Evolutionary conservation across 2,113 vertebrate genomes (phyloP).

Genomic region (Clarias batrachus): DNA sequence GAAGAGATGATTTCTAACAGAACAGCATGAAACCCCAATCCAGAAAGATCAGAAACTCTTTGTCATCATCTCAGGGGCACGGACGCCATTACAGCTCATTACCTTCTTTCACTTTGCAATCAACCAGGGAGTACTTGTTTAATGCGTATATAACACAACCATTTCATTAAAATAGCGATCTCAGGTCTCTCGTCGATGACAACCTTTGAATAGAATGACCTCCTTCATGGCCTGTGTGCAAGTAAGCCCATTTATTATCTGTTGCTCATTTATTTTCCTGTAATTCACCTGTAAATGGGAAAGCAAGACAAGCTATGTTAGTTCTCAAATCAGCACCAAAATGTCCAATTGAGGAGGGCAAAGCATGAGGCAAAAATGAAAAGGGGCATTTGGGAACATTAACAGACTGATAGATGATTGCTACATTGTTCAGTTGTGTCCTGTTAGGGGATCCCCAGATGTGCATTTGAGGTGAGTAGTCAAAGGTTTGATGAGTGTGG

Average conservation of each 20-base stretch:
- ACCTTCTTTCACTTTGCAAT: background rate
- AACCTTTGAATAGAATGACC: background rate
- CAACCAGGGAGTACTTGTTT: background rate
- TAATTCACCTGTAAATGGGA: conserved; percentile 9
- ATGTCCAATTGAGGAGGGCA: background rate
- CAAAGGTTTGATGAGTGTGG: conserved; percentile 55
- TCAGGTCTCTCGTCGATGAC: background rate
- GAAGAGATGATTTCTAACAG: conserved; percentile 10
- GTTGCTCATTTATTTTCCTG: conserved; percentile 19
- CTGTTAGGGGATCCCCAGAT: conserved; percentile 51
- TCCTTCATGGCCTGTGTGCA: conserved; percentile 6
- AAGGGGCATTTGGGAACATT: conserved; percentile 36
- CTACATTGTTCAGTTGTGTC: conserved; percentile 49
- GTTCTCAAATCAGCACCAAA: background rate
- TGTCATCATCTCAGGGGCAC: conserved; percentile 28
- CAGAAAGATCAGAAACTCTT: conserved; percentile 30
- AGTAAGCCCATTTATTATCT: background rate
- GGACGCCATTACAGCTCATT: conserved; percentile 5
- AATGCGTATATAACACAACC: background rate
- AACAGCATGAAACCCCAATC: background rate
- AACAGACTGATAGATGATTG: conserved; percentile 46
- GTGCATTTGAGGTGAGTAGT: conserved; percentile 51
- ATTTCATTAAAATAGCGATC: background rate
- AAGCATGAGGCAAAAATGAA: conserved; percentile 4
- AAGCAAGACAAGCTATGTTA: background rate